Evolutionary conservation across 2,888 invertebrate species (phyloP), one percentile per base, ranked within the genome.

Genomic region (Drosophila dives): DNA sequence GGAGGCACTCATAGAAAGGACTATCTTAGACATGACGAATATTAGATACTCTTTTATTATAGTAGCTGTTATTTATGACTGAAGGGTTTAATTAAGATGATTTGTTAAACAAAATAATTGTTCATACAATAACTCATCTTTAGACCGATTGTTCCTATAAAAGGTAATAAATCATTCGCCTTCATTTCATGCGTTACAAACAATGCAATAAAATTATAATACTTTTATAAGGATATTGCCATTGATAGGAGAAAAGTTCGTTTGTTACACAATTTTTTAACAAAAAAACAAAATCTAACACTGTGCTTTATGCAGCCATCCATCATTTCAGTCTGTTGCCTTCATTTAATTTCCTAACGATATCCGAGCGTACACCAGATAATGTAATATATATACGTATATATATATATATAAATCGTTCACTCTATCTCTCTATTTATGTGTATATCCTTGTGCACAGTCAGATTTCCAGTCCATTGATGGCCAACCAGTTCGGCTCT

Each of bases 381-480:
- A 83, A 86, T 84, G 72, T 63, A 70, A 83, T 83, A 81, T 74
- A 11, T 26, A 23, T 40, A 40, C n/a, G n/a, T n/a, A n/a, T n/a
- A n/a, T 4, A 38, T n/a, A 40, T 40, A 8, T n/a, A 29, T 29
- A 29, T 7, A 29, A 7, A 29, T 29, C 8, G 26, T 3, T 36
- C 10, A 23, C 10, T 17, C 6, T 17, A 7, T 38, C 32, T 20
- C 6, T 32, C 65, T 60, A 49, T 61, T 69, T 67, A 55, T 72
- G 68, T 70, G 66, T 67, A 65, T 72, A 78, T 82, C 72, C 72
- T 62, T 63, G 36, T 51, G 42, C 60, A 48, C 42, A 38, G 53
- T 15, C 65, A 62, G 77, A 81, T 87, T 87, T 85, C 83, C 87
- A 85, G 68, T 78, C 81, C 83, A 85, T 87, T 87, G 87, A 79